Evolutionary conservation across 2,797 vertebrate species (phyloP), one percentile per base, ranked within the genome.

Genomic region (Distichodus sexfasciatus): DNA sequence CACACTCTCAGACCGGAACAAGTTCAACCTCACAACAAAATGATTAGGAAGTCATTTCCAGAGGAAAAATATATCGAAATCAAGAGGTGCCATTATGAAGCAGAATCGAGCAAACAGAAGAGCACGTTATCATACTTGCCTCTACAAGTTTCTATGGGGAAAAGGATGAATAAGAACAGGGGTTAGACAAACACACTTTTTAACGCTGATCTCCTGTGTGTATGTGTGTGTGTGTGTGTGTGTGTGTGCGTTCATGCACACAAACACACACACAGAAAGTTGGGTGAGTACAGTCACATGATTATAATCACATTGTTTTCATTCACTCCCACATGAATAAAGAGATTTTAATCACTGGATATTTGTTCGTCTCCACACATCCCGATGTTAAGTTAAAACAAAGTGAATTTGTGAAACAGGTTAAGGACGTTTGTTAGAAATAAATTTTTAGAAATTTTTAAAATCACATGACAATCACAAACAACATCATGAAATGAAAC

Each of bases 71-170:
- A 89, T n/a, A n/a, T n/a, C n/a, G n/a, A n/a, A n/a, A n/a, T n/a
- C n/a, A n/a, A n/a, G n/a, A n/a, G n/a, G n/a, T 90, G 86, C 88
- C 86, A 86, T 79, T 71, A 72, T 72, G 81, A 86, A 67, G 58
- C 81, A 87, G 76, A 76, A 80, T 80, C 81, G 89, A 84, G 87
- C 87, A 88, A 71, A 83, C 75, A 70, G 82, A 14, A 69, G 66
- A 80, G 14, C n/a, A 55, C 51, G 78, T 81, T 88, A 79, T 82
- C 81, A 96, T 98, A 98, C 96, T 99, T 98, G 96, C 96, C 96
- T 97, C 93, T 90, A 96, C 90, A 92, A 94, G 92, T 96, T 96
- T 98, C 96, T 98, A 96, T 80, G 88, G 94, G n/a, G 94, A 93
- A 95, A 86, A 93, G 93, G 97, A 94, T 57, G 84, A 89, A 92